Base-by-base conservation (phyloP, 2,113 vertebrate species). In the Rhineura floridana region DNA sequence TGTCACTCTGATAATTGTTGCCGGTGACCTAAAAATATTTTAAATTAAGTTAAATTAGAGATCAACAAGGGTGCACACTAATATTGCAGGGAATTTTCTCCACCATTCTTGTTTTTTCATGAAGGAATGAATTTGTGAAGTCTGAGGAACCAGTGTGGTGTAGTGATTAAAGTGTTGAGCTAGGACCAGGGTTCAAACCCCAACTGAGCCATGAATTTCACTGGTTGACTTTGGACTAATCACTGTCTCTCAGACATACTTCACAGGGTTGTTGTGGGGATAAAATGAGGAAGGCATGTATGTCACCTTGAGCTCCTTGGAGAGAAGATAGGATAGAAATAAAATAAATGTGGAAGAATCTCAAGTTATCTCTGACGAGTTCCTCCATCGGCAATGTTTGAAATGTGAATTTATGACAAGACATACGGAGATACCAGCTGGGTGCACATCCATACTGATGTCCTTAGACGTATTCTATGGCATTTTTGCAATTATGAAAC, bases 381-480 rank as follows among this genome's bases (percentile, higher is more conserved):
- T 91, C 21, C 59, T 85, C 91, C 50, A 83, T 94, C 15, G 6
- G 76, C 52, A 90, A 70, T 87, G 83, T 93, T 86, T 92, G 91
- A 95, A 95, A 93, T 93, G 81, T 75, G 84, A 95, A 93, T 93
- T 90, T 92, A 46, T 88, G 50, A 10, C 91, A 90, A 94, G 93
- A 92, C 95, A 94, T 92, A 91, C 87, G 91, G 88, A 95, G 93
- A 96, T 91, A 93, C 91, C 94, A 96, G 93, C 96, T 95, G 95
- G 92, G 93, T 91, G 93, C 6, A 1, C 72, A 91, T 93, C 93
- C 89, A 90, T 89, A 93, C 72, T 48, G 83, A 91, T 70, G 86
- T 36, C 55, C 86, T 94, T 91, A 73, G 87, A 85, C 87, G 88
- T 94, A 85, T 92, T 94, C 87, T 82, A 62, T 81, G 89, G 85